These are phyloP conservation scores for Cyclophora punctaria DNA, from an alignment of 2,888 invertebrate species.

Conservation along the genomic window DNA sequence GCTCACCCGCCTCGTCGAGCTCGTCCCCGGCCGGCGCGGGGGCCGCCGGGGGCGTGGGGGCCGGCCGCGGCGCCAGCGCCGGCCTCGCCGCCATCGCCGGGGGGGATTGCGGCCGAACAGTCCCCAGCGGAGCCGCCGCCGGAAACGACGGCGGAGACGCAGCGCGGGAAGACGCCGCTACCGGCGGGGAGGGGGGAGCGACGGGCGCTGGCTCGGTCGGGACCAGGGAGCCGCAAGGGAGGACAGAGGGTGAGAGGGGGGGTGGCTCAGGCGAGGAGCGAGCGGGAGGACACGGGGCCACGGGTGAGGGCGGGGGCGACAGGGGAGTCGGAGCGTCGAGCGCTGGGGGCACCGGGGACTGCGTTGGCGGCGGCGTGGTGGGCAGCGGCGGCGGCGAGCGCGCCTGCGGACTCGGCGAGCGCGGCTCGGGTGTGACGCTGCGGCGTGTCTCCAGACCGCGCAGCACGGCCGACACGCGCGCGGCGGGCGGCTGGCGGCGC, in stretches of 20 bases:
- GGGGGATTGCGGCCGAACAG: constrained; percentile 65
- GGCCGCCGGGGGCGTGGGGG: constrained; percentile 4
- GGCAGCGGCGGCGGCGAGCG: constrained; percentile 63
- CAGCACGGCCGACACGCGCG: constrained; percentile 63
- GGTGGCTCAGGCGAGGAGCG: constrained; percentile 27
- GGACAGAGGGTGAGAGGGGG: constrained; percentile 35
- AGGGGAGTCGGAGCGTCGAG: not conserved
- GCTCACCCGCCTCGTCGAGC: constrained; percentile 33
- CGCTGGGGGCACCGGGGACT: constrained; percentile 27
- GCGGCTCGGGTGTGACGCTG: constrained; percentile 45
- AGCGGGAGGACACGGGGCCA: constrained; percentile 22
- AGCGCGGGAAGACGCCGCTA: constrained; percentile 18
- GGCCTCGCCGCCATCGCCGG: constrained; percentile 76
- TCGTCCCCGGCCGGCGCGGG: constrained; percentile 30
- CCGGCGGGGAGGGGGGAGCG: constrained; percentile 36
- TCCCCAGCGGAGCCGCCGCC: constrained; percentile 37
- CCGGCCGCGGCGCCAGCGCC: constrained; percentile 59
- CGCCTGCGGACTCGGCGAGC: constrained; percentile 46
- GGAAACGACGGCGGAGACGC: constrained; percentile 29
- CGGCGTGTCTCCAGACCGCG: constrained; percentile 49
- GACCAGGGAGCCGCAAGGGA: constrained; percentile 27
- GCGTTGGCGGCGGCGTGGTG: constrained; percentile 72
- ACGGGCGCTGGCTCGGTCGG: constrained; percentile 5
- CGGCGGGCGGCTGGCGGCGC: constrained; percentile 65
- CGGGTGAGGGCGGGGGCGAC: constrained; percentile 25